Base-by-base conservation (phyloP, 37 sponge, comb jelly and placozoan species). In the Chondrilla cf. caribensis region DNA sequence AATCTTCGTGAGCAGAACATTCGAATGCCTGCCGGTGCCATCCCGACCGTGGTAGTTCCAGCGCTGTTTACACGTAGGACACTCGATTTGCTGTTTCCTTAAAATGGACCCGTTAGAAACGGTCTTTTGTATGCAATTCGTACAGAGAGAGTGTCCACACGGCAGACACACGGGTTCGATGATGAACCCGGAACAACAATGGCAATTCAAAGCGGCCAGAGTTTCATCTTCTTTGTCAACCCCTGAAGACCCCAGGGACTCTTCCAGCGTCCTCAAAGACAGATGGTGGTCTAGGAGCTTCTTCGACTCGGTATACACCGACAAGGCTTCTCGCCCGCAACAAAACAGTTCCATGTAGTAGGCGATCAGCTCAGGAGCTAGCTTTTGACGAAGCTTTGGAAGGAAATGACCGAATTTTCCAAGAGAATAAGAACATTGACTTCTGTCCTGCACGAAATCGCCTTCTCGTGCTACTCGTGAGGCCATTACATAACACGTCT, bases 71-170 rank as follows among this genome's bases (percentile, higher is more conserved):
- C 90, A 90, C 4, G 37, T 33, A 7, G 90, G 80, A 44, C 90
- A 90, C 43, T 57, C 62, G 8, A 89, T 24, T 37, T 18, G 32
- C 0, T 15, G 35, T 51, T 51, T 51, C 54, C 44, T 26, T 31
- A 22, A 17, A 32, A 54, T 58, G 79, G 18, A 0, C 0, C 0
- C 60, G 6, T 21, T 19, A 24, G 40, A 9, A 35, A 31, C 41
- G 54, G 59, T 0, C 47, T 66, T 83, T 36, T 84, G 79, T 2
- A 76, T n/a, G 60, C 92, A 91, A 21, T 57, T 29, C 79, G 65
- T 85, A 64, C 92, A 91, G 37, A 79, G 33, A 0, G 88, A 87
- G 76, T 91, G 92, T 2, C 92, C 92, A 82, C 92, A 91, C 6
- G 92, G 92, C 35, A 91, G 55, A 40, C 92, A 91, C 17, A 87